Percentiles rank a stretch among this genome's conserved stretches.
Conservation (phyloP, 2,797 vertebrate species). For the Oreonectes daqikongensis region DNA sequence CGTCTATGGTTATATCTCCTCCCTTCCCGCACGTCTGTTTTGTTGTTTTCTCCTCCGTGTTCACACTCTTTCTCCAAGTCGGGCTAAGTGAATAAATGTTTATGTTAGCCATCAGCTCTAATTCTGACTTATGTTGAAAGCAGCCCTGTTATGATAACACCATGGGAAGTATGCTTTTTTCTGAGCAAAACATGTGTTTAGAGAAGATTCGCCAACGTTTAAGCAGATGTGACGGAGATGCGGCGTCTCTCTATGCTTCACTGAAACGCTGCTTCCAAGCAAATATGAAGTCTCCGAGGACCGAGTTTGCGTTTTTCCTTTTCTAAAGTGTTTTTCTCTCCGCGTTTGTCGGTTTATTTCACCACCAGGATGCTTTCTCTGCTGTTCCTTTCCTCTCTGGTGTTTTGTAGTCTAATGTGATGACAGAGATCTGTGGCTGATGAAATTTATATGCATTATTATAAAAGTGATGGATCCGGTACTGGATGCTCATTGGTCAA, state of each 20-base stretch:
- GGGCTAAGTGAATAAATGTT: constrained; percentile 50
- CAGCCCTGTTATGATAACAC: constrained; percentile 57
- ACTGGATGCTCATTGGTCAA: background rate
- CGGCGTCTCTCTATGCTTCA: constrained; percentile 38
- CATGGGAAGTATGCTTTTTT: constrained; percentile 63
- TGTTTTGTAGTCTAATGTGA: background rate
- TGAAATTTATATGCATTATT: background rate
- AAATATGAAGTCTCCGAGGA: constrained; percentile 44
- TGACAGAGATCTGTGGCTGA: background rate
- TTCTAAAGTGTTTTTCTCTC: constrained; percentile 16
- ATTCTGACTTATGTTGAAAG: constrained; percentile 60
- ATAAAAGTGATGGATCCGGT: background rate
- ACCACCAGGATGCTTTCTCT: background rate
- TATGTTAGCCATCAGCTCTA: constrained; percentile 54
- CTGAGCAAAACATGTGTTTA: constrained; percentile 67
- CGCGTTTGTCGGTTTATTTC: constrained; percentile 10
- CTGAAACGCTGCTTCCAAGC: constrained; percentile 46
- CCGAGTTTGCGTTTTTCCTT: constrained; percentile 19
- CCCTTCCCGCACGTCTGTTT: background rate
- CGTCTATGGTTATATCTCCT: background rate
- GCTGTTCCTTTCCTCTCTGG: background rate
- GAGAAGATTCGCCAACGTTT: constrained; percentile 57
- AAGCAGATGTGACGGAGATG: constrained; percentile 60
- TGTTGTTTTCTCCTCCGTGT: background rate
- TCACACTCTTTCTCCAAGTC: constrained; percentile 22